Evolutionary conservation across 2,797 vertebrate genomes (phyloP).

Genomic region (Chiroxiphia lanceolata): DNA sequence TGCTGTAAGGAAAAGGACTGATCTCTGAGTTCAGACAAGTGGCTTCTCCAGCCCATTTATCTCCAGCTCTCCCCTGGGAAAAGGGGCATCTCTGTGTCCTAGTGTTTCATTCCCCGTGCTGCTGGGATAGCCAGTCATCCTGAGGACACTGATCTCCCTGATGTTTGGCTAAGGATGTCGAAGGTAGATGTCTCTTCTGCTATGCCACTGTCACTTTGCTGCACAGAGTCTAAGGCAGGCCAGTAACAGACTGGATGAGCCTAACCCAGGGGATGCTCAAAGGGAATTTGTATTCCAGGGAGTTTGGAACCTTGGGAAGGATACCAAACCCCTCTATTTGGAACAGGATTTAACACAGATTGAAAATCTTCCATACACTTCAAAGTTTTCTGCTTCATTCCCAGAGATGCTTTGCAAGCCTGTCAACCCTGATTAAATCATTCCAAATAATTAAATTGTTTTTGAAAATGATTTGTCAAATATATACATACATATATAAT

Average conservation of each 20-base stretch:
- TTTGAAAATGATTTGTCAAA: slow-evolving; percentile 32
- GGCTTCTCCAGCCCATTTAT: not conserved
- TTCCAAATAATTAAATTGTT: slow-evolving; percentile 25
- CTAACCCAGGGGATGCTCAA: not conserved
- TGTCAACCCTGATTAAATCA: slow-evolving; percentile 48
- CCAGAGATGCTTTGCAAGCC: slow-evolving; percentile 34
- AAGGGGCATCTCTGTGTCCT: not conserved
- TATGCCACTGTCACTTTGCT: not conserved
- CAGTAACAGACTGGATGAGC: not conserved
- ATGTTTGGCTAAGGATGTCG: not conserved
- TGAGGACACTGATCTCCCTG: not conserved
- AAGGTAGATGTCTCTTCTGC: not conserved
- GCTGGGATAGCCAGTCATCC: not conserved
- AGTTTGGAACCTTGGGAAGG: slow-evolving; percentile 16
- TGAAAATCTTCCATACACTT: slow-evolving; percentile 25
- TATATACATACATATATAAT: not conserved
- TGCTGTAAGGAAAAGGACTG: not conserved
- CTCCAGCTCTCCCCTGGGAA: not conserved
- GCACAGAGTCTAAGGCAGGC: not conserved
- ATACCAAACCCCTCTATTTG: not conserved
- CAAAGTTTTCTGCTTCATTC: slow-evolving; percentile 22
- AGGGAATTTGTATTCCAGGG: slow-evolving; percentile 38
- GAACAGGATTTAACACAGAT: slow-evolving; percentile 8
- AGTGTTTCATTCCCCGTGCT: not conserved
- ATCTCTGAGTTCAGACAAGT: not conserved